Conservation (phyloP, 2,113 vertebrate genomes). For the Lucifuga dentata region DNA sequence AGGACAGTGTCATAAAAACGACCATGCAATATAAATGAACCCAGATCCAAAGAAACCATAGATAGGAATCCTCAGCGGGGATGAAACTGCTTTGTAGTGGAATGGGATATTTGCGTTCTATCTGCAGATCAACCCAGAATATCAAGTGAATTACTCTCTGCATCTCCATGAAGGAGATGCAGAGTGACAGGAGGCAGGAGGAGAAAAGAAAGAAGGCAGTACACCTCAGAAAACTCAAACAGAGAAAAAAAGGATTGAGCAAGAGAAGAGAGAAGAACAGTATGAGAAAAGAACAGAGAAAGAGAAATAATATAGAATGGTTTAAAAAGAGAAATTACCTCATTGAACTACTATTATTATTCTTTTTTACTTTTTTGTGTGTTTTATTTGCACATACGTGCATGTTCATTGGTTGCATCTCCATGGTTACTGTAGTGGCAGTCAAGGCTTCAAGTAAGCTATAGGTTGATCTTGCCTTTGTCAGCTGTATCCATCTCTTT, state of each 20-base stretch:
- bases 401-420: constrained; percentile 57
- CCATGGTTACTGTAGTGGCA: constrained; percentile 62
- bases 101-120: not conserved
- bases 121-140: constrained; percentile 3
- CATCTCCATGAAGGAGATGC: too few species aligned
- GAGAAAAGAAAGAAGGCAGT: too few species aligned
- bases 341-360: constrained; percentile 20
- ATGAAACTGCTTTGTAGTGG: not conserved
- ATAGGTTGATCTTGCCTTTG: constrained; percentile 64
- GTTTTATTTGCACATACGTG: too few species aligned
- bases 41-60: not conserved
- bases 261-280: not conserved
- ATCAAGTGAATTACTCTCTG: too few species aligned
- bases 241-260: not conserved
- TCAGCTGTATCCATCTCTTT: constrained; percentile 62
- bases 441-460: constrained; percentile 39
- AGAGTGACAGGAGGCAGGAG: too few species aligned
- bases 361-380: too few species aligned
- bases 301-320: not conserved
- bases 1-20: constrained; percentile 8
- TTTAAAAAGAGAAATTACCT: constrained; percentile 25
- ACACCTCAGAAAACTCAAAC: not conserved
- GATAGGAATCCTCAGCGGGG: not conserved
- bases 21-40: constrained; percentile 2
- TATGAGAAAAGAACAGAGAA: not conserved